phyloP scores from a whole-genome alignment of 2,113 vertebrate genomes.

The Melanocharis versteri region DNA sequence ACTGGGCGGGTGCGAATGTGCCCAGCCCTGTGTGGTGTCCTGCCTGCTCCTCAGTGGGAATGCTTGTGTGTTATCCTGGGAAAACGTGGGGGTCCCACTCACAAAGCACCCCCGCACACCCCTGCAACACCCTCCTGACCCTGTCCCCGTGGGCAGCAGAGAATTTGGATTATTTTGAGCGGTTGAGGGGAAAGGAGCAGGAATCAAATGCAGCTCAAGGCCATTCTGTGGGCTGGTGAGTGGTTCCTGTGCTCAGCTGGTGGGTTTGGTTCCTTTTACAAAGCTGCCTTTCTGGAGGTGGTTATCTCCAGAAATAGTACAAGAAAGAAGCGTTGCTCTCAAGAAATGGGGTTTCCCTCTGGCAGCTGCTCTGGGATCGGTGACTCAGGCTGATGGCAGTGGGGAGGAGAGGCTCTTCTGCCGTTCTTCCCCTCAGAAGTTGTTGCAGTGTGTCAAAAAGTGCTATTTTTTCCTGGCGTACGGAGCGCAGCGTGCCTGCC shows the following conservation, averaged over 20 bases:
- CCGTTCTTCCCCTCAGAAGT: neutral
- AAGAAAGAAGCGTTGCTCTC: neutral
- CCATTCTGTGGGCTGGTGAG: neutral
- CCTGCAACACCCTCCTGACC: neutral
- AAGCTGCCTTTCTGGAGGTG: neutral
- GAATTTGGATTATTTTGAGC: neutral
- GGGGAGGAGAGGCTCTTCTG: neutral
- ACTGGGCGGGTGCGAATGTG: fast-evolving
- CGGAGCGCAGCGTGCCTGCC: fast-evolving
- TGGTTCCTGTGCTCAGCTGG: neutral
- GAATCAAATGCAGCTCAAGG: too few relatives aligned
- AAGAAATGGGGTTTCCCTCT: neutral
- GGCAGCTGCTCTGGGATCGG: neutral
- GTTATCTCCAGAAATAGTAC: neutral
- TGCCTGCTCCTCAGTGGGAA: neutral
- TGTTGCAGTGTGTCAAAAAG: neutral
- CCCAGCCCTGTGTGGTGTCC: neutral
- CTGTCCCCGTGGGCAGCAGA: fast-evolving
- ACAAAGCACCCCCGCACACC: fast-evolving
- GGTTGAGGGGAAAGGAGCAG: neutral
- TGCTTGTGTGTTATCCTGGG: neutral
- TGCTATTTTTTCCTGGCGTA: neutral
- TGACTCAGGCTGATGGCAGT: neutral
- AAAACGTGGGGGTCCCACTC: neutral
- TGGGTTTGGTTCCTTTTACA: neutral